Base-by-base conservation (phyloP, 2,888 invertebrate genomes). In the Drosophila vallismaia region DNA sequence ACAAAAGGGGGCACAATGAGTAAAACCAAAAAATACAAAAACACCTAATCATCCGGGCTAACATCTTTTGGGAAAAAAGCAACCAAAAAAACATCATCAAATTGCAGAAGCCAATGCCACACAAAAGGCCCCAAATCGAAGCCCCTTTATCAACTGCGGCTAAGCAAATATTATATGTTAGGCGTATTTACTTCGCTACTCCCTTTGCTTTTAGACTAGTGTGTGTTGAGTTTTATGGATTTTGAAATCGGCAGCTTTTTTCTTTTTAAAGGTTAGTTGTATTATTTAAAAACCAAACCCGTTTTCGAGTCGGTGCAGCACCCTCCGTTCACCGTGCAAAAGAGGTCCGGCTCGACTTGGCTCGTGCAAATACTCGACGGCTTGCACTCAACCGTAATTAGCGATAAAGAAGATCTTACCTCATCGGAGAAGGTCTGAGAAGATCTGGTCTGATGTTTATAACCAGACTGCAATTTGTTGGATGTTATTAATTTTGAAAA, bases 181-280 rank as follows among this genome's bases (percentile, higher is more conserved):
- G 64, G 45, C 53, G 71, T 63, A 70, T 71, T 70, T 70, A 62
- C 36, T 55, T 55, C 40, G 29, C 50, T 19, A 33, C 71, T 70
- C 48, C 50, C 72, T 55, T 63, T 55, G 57, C 46, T 42, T 48
- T 40, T 51, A 8, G 7, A 4, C 6, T 3, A 3, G 40, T 19
- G 40, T 56, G 49, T 55, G 29, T 54, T 54, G 26, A 51, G 51
- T 67, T 59, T 59, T 72, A 68, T 73, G 68, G 68, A 73, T 72
- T 72, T 74, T 52, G 74, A 72, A 72, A 72, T 72, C 68, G 3
- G 28, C 49, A 67, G 49, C 54, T 60, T 53, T 70, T 57, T 70
- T 57, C 54, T 56, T 71, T 66, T 58, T 53, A 75, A 75, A 75
- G 74, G 74, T 75, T 75, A 75, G 75, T 71, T 75, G 74, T 67